phyloP scores from a whole-genome alignment of 2,888 invertebrate species.

The Nematopogon swammerdamellus region DNA sequence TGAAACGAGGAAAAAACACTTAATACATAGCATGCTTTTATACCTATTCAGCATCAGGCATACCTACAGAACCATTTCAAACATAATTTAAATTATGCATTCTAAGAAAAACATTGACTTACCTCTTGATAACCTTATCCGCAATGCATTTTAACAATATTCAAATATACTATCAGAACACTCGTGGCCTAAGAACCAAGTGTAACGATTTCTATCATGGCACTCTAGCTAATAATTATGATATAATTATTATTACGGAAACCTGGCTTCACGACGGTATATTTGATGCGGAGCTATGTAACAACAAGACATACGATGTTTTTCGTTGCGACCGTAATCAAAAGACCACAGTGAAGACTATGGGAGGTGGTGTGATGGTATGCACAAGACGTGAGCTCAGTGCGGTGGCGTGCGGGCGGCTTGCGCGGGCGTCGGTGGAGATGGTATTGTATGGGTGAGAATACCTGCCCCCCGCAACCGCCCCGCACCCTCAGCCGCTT shows the following conservation, averaged over 20 bases:
- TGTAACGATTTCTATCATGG: background rate
- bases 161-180: constrained; percentile 1
- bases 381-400: too few relatives aligned
- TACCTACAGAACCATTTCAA: background rate
- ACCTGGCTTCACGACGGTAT: background rate
- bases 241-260: background rate
- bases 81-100: background rate
- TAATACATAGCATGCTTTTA: background rate
- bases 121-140: background rate
- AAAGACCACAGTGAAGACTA: background rate
- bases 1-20: too few relatives aligned
- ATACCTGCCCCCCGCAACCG: too few relatives aligned
- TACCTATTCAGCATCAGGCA: background rate
- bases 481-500: too few relatives aligned
- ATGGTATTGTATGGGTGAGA: too few relatives aligned
- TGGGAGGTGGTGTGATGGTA: background rate
- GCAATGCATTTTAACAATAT: background rate
- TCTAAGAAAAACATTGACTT: too few relatives aligned
- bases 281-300: background rate
- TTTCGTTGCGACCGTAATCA: background rate
- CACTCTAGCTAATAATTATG: background rate
- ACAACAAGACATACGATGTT: background rate
- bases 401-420: too few relatives aligned
- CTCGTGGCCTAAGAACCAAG: constrained; percentile 1
- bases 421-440: too few relatives aligned